Conservation (phyloP, 2,113 vertebrate species). For the Rhagologus leucostigma region DNA sequence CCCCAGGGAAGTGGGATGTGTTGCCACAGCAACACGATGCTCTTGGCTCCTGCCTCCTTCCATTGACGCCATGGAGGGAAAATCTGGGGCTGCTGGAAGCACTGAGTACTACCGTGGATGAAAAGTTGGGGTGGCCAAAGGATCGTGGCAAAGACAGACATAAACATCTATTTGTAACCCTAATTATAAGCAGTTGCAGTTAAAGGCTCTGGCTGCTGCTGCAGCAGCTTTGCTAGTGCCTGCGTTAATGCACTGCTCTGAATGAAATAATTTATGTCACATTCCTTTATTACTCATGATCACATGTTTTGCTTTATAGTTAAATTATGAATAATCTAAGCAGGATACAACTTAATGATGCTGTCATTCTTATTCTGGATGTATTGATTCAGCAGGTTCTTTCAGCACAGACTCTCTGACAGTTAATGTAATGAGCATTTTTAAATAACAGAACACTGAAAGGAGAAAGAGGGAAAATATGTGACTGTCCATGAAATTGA, state of each 20-base stretch:
- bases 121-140: background rate
- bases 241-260: background rate
- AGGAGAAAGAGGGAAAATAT: constrained; percentile 14
- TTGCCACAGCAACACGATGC: constrained; percentile 35
- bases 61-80: background rate
- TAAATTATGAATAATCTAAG: constrained; percentile 34
- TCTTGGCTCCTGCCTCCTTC: background rate
- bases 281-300: constrained; percentile 27
- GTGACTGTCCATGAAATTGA: background rate
- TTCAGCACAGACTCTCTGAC: background rate
- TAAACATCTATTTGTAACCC: background rate
- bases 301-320: constrained; percentile 21
- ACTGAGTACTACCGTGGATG: background rate
- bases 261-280: constrained; percentile 40
- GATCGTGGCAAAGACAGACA: background rate
- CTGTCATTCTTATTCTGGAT: background rate
- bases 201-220: background rate
- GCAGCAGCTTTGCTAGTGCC: background rate
- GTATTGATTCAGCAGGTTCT: constrained; percentile 39
- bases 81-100: background rate
- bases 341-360: constrained; percentile 4
- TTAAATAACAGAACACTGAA: background rate
- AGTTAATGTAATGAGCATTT: background rate
- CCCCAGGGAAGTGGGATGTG: constrained; percentile 16
- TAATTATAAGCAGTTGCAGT: background rate